Conservation (phyloP, 2,113 vertebrate species). For the Garra rufa region DNA sequence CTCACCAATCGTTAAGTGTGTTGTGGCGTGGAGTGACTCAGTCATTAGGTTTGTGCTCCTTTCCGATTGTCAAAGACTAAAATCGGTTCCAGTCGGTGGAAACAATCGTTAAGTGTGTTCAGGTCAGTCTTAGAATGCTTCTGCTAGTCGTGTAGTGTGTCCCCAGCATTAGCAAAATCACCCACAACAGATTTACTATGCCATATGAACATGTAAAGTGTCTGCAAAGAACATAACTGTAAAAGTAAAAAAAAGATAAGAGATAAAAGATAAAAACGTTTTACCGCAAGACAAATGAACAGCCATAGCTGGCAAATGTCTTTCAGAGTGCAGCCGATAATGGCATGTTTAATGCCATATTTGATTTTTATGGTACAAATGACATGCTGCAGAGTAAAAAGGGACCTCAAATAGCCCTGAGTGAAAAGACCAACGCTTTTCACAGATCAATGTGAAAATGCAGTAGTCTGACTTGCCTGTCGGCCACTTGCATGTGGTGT, state of each 20-base stretch:
- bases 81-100: too few species aligned
- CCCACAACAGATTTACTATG: neutral
- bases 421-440: conserved; percentile 1
- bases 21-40: too few species aligned
- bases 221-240: neutral
- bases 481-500: conserved; percentile 22
- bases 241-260: neutral
- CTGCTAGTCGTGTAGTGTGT: too few species aligned
- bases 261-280: neutral
- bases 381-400: conserved; percentile 24
- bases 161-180: too few species aligned
- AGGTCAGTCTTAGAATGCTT: too few species aligned
- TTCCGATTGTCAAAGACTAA: too few species aligned
- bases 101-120: too few species aligned
- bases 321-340: neutral
- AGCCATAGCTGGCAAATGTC: conserved; percentile 13
- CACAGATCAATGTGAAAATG: conserved; percentile 38
- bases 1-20: too few species aligned
- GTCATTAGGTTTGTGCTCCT: too few species aligned
- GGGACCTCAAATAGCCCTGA: conserved; percentile 9
- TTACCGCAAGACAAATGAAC: neutral
- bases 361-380: conserved; percentile 18
- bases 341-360: conserved; percentile 23
- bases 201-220: neutral
- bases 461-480: conserved; percentile 20